These are phyloP conservation scores for Acrocephalus arundinaceus DNA, from an alignment of 2,113 vertebrate species.

Conservation along the genomic window DNA sequence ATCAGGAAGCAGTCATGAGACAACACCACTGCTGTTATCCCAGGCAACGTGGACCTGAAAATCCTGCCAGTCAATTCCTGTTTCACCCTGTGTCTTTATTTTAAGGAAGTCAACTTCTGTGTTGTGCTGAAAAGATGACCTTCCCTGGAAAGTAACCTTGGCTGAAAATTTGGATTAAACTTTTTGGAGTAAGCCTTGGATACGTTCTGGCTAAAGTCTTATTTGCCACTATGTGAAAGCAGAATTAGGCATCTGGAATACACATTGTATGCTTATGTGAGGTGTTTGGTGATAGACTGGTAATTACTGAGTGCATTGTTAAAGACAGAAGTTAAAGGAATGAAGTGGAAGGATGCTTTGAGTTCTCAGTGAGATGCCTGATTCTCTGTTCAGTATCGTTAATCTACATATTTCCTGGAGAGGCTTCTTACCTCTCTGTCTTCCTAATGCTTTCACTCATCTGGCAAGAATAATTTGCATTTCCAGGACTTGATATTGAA, in stretches of 20 bases:
- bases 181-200: not conserved
- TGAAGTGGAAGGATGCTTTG: not conserved
- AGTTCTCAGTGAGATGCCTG: not conserved
- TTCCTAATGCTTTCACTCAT: not conserved
- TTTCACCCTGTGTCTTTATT: not conserved
- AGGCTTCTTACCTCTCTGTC: not conserved
- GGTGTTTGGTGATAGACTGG: not conserved
- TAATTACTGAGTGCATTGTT: not conserved
- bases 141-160: not conserved
- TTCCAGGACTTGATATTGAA: not conserved
- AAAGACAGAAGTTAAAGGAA: not conserved
- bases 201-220: accelerated
- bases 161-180: not conserved
- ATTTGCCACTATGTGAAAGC: not conserved
- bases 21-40: not conserved
- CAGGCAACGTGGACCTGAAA: not conserved
- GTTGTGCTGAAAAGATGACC: not conserved
- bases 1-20: not conserved
- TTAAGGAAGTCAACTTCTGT: not conserved
- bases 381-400: not conserved
- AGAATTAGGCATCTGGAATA: not conserved
- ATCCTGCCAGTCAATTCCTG: not conserved
- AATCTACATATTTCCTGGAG: not conserved
- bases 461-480: not conserved
- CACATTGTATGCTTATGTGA: not conserved